These are phyloP conservation scores for Pollimyrus isidori DNA, from an alignment of 2,113 vertebrate species.

Conservation along the genomic window DNA sequence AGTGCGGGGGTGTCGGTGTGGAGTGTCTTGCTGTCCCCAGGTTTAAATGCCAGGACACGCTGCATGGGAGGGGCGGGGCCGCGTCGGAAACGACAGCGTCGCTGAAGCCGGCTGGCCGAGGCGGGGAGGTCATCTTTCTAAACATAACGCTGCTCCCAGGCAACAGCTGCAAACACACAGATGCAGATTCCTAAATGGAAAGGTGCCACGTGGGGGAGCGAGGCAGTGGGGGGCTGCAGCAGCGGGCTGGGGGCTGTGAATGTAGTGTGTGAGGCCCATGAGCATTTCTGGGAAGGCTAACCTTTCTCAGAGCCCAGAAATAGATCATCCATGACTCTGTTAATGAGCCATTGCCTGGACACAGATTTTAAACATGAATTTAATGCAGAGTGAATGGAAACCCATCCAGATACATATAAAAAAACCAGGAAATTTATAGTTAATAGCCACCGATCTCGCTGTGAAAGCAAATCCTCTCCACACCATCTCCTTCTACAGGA, in stretches of 20 bases:
- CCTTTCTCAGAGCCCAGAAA: background rate
- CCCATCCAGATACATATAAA: background rate
- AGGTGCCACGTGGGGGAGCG: background rate
- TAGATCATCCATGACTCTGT: background rate
- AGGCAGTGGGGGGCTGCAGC: background rate
- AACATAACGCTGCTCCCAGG: conserved; percentile 7
- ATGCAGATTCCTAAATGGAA: background rate
- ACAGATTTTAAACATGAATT: background rate
- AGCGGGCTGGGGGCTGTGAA: background rate
- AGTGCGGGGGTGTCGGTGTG: background rate
- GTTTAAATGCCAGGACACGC: background rate
- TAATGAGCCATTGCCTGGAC: background rate
- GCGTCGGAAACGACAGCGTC: background rate
- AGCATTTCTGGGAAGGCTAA: background rate
- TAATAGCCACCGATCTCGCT: background rate
- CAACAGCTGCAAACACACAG: conserved; percentile 18
- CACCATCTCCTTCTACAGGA: background rate
- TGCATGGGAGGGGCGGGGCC: background rate
- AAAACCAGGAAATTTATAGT: background rate
- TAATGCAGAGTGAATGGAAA: background rate
- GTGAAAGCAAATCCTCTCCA: background rate
- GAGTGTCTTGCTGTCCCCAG: background rate
- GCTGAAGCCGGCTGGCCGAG: background rate
- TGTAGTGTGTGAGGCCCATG: background rate
- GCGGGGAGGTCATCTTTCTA: conserved; percentile 7